Conservation (phyloP, 2,797 vertebrate genomes). For the Amniataba percoides region DNA sequence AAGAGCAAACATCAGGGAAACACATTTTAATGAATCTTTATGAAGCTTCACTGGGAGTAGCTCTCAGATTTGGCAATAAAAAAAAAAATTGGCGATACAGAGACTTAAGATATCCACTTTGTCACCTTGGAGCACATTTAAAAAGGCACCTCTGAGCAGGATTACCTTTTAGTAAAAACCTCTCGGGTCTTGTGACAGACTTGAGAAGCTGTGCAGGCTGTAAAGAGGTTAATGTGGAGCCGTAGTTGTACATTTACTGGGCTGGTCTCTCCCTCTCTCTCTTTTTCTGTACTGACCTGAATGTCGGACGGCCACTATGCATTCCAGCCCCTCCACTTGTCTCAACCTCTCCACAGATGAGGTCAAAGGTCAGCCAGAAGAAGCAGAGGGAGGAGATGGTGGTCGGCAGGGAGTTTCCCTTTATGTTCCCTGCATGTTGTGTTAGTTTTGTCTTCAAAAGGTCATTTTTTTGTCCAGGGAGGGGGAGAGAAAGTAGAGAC, state of each 20-base stretch:
- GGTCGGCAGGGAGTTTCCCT: slow-evolving; percentile 38
- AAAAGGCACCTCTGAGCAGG: not conserved
- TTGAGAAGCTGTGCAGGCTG: not conserved
- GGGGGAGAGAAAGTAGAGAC: not conserved
- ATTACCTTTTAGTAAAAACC: too few relatives aligned
- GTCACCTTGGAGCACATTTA: not conserved
- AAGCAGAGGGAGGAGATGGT: not conserved
- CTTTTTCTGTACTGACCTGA: slow-evolving; percentile 23
- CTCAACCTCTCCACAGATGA: slow-evolving; percentile 55
- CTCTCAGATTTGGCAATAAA: too few relatives aligned
- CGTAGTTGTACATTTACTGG: slow-evolving; percentile 55
- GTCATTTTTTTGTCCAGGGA: not conserved
- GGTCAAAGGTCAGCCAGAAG: slow-evolving; percentile 69
- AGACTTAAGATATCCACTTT: not conserved
- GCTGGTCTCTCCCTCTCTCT: not conserved
- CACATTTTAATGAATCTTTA: too few relatives aligned
- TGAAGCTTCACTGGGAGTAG: too few relatives aligned
- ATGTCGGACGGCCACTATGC: slow-evolving; percentile 42
- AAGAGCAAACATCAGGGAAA: too few relatives aligned
- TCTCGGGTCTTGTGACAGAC: not conserved
- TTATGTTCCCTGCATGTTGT: slow-evolving; percentile 29
- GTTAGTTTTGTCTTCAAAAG: slow-evolving; percentile 39
- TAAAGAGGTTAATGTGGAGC: slow-evolving; percentile 22
- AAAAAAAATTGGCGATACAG: not conserved
- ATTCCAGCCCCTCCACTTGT: slow-evolving; percentile 67